Base-by-base conservation (phyloP, 2,888 invertebrate species). In the Xestia rhomboidea region DNA sequence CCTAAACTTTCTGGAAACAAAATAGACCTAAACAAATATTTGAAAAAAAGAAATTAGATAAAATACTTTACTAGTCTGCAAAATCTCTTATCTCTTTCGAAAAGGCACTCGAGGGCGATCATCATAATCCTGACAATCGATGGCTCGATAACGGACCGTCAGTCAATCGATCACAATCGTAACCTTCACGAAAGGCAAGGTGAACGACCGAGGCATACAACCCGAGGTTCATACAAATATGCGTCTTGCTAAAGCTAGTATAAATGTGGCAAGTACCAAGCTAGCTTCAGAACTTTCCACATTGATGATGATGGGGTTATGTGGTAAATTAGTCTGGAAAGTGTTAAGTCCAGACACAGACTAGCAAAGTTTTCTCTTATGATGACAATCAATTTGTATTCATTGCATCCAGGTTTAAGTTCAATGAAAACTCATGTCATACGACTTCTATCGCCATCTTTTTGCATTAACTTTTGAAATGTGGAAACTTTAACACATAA, bases 121-220 rank as follows among this genome's bases (percentile, higher is more conserved):
- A 79, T 74, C 70, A 68, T 89, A 87, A 91, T 91, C 88, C 85
- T 44, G 21, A 60, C 83, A 83, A 90, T 90, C 81, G 87, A 89
- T 87, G 80, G 78, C 64, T 85, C 51, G 88, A 88, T 88, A 88
- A 82, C 74, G 86, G 88, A 81, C 88, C 85, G 83, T 86, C 88
- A 90, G 82, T 89, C 91, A 89, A 78, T 82, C 86, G 86, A 89
- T 89, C 77, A 83, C 85, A 77, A 83, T 88, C 81, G 62, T 84
- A 87, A 91, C 90, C 92, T 92, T 91, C 89, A 76, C 74, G 60
- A 82, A 79, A 86, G 77, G 76, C 89, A 91, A 91, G 91, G 91
- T 91, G 88, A 89, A 90, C 87, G 91, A 91, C 89, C 85, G 79
- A 54, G n/a, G 24, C 27, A 44, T n/a, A 44, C 51, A 24, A 4